Evolutionary conservation across 2,113 vertebrate species (phyloP).

Genomic region (Promerops cafer): DNA sequence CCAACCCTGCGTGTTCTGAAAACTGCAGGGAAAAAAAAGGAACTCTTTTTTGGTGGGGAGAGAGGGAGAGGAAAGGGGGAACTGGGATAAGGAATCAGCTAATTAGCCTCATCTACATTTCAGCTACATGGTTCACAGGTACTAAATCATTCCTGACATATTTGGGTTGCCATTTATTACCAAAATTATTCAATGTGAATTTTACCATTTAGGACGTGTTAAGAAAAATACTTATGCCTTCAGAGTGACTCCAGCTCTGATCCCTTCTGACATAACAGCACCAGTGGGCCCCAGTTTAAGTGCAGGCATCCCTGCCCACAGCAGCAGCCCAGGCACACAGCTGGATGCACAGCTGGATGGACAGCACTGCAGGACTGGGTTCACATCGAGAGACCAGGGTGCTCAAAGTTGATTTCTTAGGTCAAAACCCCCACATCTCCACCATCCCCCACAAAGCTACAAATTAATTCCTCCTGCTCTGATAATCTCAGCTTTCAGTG

Average conservation of each 20-base stretch:
- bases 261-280: constrained; percentile 35
- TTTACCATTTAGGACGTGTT: constrained; percentile 33
- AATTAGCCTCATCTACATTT: constrained; percentile 74
- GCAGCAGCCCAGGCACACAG: neutral
- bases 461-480: neutral
- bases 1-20: constrained; percentile 4
- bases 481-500: neutral
- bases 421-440: neutral
- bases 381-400: neutral
- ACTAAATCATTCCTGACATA: constrained; percentile 70
- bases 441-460: neutral
- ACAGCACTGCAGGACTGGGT: neutral
- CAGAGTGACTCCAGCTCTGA: constrained; percentile 38
- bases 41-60: neutral
- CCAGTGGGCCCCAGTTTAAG: neutral
- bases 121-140: constrained; percentile 60
- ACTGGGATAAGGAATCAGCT: constrained; percentile 56
- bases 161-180: constrained; percentile 73
- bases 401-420: neutral
- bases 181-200: constrained; percentile 64
- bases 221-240: constrained; percentile 50
- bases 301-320: neutral
- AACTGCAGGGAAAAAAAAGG: constrained; percentile 11
- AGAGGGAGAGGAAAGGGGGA: neutral
- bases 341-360: neutral